Evolutionary conservation across 2,113 vertebrate species (phyloP).

Genomic region (Actenoides hombroni): DNA sequence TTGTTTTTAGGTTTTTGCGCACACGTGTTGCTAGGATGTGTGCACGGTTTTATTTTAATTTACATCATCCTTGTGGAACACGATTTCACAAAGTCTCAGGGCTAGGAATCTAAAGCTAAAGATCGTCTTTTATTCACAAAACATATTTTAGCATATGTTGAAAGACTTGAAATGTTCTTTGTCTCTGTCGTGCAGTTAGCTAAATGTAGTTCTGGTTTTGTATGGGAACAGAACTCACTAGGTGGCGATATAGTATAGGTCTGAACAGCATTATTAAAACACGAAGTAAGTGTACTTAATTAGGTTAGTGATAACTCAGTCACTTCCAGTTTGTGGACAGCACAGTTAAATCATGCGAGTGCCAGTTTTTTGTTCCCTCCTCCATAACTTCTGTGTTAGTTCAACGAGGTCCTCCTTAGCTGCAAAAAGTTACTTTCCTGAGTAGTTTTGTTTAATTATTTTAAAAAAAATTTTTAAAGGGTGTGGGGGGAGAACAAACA

Average conservation of each 20-base stretch:
- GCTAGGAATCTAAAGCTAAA: neutral
- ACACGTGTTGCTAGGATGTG: neutral
- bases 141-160: neutral
- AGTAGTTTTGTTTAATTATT: neutral
- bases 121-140: neutral
- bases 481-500: no score
- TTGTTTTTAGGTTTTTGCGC: neutral
- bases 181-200: neutral
- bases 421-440: neutral
- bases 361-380: neutral
- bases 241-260: slow-evolving; percentile 43
- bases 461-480: no score
- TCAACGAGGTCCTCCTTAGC: neutral
- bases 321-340: neutral
- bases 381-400: neutral
- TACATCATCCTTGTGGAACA: neutral
- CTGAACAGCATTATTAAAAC: neutral
- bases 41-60: neutral
- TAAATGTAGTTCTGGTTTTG: neutral
- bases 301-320: neutral
- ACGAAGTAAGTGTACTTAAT: neutral
- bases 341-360: neutral
- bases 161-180: neutral
- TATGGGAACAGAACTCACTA: neutral
- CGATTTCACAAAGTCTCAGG: neutral